Conservation (phyloP, 1,140 invertebrate species). For the Drosophila navojoa region DNA sequence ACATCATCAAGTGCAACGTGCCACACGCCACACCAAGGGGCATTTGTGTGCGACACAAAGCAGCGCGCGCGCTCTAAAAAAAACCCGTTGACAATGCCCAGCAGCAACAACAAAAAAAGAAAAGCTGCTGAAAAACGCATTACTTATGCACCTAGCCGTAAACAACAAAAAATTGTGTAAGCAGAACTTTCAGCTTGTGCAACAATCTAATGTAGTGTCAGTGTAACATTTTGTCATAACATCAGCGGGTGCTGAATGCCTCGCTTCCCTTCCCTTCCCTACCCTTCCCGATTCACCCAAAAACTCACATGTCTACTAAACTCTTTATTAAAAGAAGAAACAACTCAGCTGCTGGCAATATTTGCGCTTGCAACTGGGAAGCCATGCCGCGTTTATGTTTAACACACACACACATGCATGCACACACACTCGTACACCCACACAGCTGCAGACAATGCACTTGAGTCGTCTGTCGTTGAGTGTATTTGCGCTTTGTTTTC, state of each 20-base stretch:
- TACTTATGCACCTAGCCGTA: neutral
- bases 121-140: slow-evolving; percentile 4
- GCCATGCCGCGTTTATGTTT: neutral
- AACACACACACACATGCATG: neutral
- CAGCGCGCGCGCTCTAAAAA: no score
- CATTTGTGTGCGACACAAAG: slow-evolving; percentile 21
- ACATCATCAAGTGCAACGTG: slow-evolving; percentile 22
- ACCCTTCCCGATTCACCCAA: no score
- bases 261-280: no score
- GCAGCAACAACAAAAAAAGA: neutral
- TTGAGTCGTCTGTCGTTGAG: slow-evolving; percentile 67
- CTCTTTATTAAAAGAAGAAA: neutral
- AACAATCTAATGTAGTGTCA: no score
- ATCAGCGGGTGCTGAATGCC: no score
- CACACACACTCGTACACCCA: slow-evolving; percentile 24
- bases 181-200: no score
- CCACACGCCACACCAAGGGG: slow-evolving; percentile 1
- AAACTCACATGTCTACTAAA: slow-evolving; percentile 1
- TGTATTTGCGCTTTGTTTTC: slow-evolving; percentile 76
- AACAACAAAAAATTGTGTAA: neutral
- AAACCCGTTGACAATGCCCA: neutral
- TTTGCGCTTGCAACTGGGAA: neutral
- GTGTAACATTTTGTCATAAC: no score
- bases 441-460: slow-evolving; percentile 49
- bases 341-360: slow-evolving; percentile 8